Conservation (phyloP, 2,888 invertebrate species). For the Tenthredo notha region DNA sequence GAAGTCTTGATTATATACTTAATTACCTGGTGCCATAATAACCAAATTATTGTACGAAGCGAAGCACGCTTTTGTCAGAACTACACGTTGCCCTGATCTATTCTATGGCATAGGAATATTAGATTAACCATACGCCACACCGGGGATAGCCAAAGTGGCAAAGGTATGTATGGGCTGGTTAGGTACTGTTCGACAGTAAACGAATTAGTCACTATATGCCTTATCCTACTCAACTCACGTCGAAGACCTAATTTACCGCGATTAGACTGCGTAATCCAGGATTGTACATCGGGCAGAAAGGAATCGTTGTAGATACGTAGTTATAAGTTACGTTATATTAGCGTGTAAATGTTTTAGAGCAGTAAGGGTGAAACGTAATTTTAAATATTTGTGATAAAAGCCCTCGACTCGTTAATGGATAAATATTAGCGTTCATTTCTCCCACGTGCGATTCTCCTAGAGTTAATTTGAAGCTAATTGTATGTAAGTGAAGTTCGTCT, state of each 20-base stretch:
- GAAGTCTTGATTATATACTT: background rate
- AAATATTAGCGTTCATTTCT: background rate
- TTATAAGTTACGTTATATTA: background rate
- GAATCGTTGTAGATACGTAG: background rate
- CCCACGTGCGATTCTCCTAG: background rate
- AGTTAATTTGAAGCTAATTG: background rate
- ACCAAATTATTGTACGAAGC: background rate
- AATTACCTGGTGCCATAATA: background rate
- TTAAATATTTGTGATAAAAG: background rate
- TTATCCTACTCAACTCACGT: constrained; percentile 28
- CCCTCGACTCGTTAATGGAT: background rate
- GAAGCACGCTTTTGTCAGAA: constrained; percentile 2
- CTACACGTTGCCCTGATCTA: constrained; percentile 6
- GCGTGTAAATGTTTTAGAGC: background rate
- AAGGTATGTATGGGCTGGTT: constrained; percentile 41
- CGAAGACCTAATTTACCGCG: constrained; percentile 29
- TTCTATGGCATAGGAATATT: constrained; percentile 21
- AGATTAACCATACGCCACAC: constrained; percentile 15
- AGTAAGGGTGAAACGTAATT: background rate
- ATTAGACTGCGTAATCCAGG: constrained; percentile 23
- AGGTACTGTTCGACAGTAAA: constrained; percentile 13
- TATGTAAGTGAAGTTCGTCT: background rate
- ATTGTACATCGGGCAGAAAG: background rate
- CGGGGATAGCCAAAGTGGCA: constrained; percentile 15
- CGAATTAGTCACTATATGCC: constrained; percentile 32